Evolutionary conservation across 2,797 vertebrate genomes (phyloP), one percentile per base, ranked within the genome.

Genomic region (Sebastes vulpes): DNA sequence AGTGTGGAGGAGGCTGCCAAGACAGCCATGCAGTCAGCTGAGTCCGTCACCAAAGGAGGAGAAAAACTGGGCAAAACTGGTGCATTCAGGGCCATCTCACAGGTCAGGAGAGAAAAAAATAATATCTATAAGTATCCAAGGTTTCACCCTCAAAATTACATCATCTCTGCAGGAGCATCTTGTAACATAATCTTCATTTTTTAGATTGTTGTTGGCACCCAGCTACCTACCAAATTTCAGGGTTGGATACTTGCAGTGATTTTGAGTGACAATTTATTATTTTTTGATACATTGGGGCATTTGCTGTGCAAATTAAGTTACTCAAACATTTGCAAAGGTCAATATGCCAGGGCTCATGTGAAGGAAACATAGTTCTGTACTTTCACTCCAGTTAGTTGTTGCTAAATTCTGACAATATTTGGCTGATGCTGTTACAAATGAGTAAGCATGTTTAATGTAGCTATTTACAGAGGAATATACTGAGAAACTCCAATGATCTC

Each of bases 81-180:
- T 0, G 97, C 98, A 2, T 98, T 99, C 94, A 97, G 90, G 86
- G 97, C 95, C 68, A 91, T 99, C 66, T 97, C 98, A 35, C 97
- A 99, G 97, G 98, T 98, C 9, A 79, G 88, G 21, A 2, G 28
- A 46, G 16, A 8, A 58, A 9, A 0, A 38, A 10, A 5, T 2
- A 5, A 65, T 38, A 48, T 21, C 1, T 18, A 8, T 4, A 50
- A 0, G 14, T 60, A 42, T 53, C 7, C 10, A 16, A 7, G 29
- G 1, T 38, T n/a, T 71, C 32, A 9, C n/a, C 4, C 23, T 75
- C 4, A 35, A 16, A 26, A 21, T 59, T 1, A 32, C 26, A 60
- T 4, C 9, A n/a, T 57, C n/a, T 56, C 26, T 52, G 9, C n/a
- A 21, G 20, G 9, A 60, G 11, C 42, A 38, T 31, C 26, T 48